These are phyloP conservation scores for Leptobrachium ailaonicum DNA, from an alignment of 2,113 vertebrate species.

Conservation along the genomic window DNA sequence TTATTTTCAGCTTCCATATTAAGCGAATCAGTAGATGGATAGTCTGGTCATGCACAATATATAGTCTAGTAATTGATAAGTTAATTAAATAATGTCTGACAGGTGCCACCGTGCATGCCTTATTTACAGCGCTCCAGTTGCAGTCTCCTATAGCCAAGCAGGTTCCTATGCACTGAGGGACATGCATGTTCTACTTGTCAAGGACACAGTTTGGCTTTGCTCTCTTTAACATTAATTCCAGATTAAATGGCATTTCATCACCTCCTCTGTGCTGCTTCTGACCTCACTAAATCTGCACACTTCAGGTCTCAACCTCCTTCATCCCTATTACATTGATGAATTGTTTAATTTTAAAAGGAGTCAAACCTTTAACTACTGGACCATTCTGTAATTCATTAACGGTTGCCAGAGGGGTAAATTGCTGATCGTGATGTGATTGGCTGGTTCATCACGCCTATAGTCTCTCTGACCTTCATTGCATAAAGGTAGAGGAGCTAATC, in stretches of 20 bases:
- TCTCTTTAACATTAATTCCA: slow-evolving; percentile 31
- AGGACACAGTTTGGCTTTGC: slow-evolving; percentile 12
- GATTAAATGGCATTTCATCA: slow-evolving; percentile 41
- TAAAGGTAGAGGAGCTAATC: slow-evolving; percentile 28
- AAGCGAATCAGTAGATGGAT: no score
- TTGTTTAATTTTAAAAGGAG: slow-evolving; percentile 27
- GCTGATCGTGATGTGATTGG: slow-evolving; percentile 30
- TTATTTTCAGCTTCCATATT: no score
- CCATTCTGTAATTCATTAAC: slow-evolving; percentile 34
- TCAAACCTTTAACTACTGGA: slow-evolving; percentile 26
- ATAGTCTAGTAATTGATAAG: background rate
- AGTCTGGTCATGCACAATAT: background rate
- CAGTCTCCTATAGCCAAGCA: background rate
- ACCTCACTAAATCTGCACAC: slow-evolving; percentile 33
- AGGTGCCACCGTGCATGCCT: background rate
- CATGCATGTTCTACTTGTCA: background rate
- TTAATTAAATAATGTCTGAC: slow-evolving; percentile 5
- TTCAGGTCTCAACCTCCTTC: slow-evolving; percentile 32
- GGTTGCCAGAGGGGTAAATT: slow-evolving; percentile 29
- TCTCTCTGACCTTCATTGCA: slow-evolving; percentile 26
- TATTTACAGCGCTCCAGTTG: background rate
- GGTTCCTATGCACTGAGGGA: background rate
- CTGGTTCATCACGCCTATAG: slow-evolving; percentile 14
- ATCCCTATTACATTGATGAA: slow-evolving; percentile 42
- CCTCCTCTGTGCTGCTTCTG: slow-evolving; percentile 13